These are phyloP conservation scores for Leptoteleia sp. DNA, from an alignment of 1,140 invertebrate species.

Conservation along the genomic window DNA sequence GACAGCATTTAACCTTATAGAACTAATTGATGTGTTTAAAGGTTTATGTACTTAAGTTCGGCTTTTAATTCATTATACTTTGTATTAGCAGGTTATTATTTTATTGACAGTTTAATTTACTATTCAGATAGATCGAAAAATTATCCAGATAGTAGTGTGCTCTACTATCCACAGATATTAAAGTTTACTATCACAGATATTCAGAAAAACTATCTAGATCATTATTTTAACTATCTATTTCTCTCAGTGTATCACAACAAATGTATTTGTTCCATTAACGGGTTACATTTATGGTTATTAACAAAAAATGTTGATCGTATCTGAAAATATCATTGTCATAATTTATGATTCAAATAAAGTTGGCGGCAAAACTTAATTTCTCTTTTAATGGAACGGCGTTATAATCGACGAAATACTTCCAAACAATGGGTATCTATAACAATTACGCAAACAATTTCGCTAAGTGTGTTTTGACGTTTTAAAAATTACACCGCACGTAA, in stretches of 20 bases:
- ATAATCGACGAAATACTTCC: constrained; percentile 1
- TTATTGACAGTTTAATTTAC: no score
- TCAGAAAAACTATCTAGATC: no score
- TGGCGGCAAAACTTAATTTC: constrained; percentile 8
- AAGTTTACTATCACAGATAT: no score
- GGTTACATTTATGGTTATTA: constrained; percentile 35
- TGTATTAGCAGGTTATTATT: no score
- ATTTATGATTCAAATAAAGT: constrained; percentile 15
- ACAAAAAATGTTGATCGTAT: constrained; percentile 16
- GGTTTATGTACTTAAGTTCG: no score
- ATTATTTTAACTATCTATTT: no score
- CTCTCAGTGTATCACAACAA: constrained; percentile 21
- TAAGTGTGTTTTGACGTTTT: constrained; percentile 44
- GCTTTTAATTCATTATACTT: no score
- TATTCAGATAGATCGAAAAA: no score
- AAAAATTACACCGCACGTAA: constrained; percentile 18
- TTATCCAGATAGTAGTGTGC: no score
- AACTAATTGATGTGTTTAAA: no score
- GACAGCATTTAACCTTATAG: no score
- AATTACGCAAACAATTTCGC: constrained; percentile 37
- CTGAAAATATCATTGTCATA: constrained; percentile 16
- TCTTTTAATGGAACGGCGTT: constrained; percentile 13
- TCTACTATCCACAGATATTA: no score
- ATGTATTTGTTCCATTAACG: constrained; percentile 30
- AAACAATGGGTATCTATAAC: constrained; percentile 15